Evolutionary conservation across 2,113 vertebrate genomes (phyloP).

Genomic region (Siniperca knerii): DNA sequence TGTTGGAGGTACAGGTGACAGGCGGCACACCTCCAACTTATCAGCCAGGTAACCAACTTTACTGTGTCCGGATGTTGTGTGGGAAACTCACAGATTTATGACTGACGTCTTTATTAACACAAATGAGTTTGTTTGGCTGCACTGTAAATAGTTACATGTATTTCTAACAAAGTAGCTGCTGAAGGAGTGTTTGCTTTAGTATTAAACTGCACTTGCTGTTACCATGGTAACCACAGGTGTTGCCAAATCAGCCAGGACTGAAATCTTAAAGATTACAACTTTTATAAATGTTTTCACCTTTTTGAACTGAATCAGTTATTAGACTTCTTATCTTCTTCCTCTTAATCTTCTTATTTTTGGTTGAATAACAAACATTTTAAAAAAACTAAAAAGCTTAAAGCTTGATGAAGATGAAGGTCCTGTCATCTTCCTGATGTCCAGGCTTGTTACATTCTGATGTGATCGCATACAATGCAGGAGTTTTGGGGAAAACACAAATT

Average conservation of each 20-base stretch:
- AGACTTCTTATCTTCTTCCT: not conserved
- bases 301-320: not conserved
- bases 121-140: not conserved
- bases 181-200: not conserved
- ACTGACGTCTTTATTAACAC: not conserved
- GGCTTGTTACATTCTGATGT: not conserved
- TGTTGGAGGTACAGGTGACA: not conserved
- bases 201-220: not conserved
- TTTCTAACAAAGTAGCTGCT: not conserved
- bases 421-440: not conserved
- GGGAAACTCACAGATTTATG: not conserved
- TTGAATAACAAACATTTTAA: not conserved
- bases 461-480: not conserved
- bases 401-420: not conserved
- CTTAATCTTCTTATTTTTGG: not conserved
- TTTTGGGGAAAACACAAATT: not conserved
- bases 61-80: not conserved
- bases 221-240: not conserved
- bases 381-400: not conserved
- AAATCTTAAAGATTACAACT: not conserved
- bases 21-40: not conserved
- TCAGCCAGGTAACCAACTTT: not conserved
- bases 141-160: not conserved
- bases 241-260: not conserved
- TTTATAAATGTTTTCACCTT: not conserved